Conservation (phyloP, 2,113 vertebrate genomes). For the Cynopterus brachyotis region DNA sequence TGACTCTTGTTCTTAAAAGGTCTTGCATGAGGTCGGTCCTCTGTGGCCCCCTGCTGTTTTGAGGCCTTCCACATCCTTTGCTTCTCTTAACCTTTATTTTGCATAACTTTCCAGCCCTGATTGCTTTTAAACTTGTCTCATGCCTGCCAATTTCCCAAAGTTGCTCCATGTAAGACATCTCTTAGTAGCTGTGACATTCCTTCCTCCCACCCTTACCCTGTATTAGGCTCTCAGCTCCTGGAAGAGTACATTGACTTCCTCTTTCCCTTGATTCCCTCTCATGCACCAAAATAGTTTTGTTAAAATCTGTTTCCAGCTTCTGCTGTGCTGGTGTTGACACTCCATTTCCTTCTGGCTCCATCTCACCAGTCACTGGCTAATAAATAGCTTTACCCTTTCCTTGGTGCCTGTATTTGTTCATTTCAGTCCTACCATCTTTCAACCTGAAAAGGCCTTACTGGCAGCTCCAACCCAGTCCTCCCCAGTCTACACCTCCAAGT, state of each 20-base stretch:
- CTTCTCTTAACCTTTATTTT: neutral
- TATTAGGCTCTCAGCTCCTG: neutral
- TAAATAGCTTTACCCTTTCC: neutral
- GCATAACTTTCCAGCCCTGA: neutral
- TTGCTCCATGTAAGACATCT: neutral
- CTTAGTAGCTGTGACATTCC: neutral
- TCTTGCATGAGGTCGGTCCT: neutral
- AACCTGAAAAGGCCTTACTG: neutral
- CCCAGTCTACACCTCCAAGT: neutral
- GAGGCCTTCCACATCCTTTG: neutral
- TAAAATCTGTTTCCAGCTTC: neutral
- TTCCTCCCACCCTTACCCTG: neutral
- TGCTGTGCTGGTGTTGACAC: neutral
- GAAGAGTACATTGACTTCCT: neutral
- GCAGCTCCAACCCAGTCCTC: neutral
- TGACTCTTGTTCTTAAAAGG: neutral
- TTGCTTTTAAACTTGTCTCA: neutral
- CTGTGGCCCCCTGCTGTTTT: neutral
- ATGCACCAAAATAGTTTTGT: neutral
- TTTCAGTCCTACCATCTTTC: neutral
- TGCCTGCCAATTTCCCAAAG: neutral
- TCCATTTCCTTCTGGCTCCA: neutral
- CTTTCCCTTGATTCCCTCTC: neutral
- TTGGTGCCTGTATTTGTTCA: neutral
- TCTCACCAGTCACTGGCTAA: neutral